phyloP scores from a whole-genome alignment of 2,113 vertebrate genomes.

The Rhadina sibilatrix region DNA sequence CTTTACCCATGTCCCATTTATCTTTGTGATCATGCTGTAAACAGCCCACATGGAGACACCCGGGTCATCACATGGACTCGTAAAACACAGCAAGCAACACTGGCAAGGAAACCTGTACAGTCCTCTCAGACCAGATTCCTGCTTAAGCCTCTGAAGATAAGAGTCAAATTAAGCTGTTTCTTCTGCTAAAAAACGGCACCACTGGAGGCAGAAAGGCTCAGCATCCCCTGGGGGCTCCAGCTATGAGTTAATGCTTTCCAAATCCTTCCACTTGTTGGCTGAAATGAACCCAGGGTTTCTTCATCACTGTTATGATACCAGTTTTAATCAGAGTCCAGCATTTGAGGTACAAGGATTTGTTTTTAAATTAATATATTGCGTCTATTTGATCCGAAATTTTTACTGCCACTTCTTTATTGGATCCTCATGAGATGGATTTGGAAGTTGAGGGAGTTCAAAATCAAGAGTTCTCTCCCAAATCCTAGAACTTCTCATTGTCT shows the following conservation, averaged over 20 bases:
- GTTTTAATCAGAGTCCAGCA: not conserved
- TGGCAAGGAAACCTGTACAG: not conserved
- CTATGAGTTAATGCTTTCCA: not conserved
- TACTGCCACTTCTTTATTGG: not conserved
- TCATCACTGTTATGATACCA: not conserved
- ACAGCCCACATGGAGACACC: not conserved
- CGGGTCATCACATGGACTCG: not conserved
- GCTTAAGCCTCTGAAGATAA: slow-evolving; percentile 11
- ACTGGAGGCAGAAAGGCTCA: not conserved
- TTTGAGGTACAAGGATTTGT: not conserved
- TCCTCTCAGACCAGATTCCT: not conserved
- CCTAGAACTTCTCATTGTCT: not conserved
- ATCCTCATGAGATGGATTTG: not conserved
- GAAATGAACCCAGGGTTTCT: not conserved
- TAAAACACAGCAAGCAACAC: not conserved
- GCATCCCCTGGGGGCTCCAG: not conserved
- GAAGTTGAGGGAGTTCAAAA: not conserved
- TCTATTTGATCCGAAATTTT: not conserved
- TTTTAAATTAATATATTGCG: not conserved
- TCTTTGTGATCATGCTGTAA: slow-evolving; percentile 29
- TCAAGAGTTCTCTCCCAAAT: not conserved
- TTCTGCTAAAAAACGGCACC: not conserved
- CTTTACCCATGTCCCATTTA: not conserved
- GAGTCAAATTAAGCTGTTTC: not conserved
- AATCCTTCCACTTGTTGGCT: not conserved